phyloP scores from a whole-genome alignment of 1,140 invertebrate genomes.

The Caerostris darwini region DNA sequence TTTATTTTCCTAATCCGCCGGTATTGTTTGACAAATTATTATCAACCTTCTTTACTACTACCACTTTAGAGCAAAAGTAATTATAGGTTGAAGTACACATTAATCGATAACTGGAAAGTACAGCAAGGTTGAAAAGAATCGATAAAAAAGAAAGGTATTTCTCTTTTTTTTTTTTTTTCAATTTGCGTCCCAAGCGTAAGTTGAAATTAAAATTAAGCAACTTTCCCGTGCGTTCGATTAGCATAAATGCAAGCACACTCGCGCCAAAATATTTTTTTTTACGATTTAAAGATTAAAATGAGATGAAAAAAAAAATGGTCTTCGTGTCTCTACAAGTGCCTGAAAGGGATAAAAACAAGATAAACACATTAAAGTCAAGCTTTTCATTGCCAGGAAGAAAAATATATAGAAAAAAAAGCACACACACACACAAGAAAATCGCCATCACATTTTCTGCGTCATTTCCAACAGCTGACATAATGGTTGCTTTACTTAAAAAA shows the following conservation, averaged over 20 bases:
- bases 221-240: background rate
- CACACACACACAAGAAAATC: background rate
- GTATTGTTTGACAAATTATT: no score
- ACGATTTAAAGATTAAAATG: background rate
- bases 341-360: background rate
- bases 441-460: slow-evolving; percentile 61
- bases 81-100: no score
- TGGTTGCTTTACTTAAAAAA: background rate
- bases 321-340: background rate
- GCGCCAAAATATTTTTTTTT: background rate
- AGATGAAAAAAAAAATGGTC: background rate
- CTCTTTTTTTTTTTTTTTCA: background rate
- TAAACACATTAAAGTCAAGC: slow-evolving; percentile 20
- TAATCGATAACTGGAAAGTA: no score
- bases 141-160: no score
- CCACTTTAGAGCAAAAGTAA: no score
- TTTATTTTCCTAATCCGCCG: no score
- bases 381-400: background rate
- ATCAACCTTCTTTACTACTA: no score
- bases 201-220: slow-evolving; percentile 23
- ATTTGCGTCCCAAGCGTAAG: slow-evolving; percentile 1
- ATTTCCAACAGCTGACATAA: slow-evolving; percentile 64
- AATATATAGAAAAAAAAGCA: background rate
- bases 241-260: background rate
- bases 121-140: no score